phyloP scores from a whole-genome alignment of 2,888 invertebrate species.

The Germaria angustata region DNA sequence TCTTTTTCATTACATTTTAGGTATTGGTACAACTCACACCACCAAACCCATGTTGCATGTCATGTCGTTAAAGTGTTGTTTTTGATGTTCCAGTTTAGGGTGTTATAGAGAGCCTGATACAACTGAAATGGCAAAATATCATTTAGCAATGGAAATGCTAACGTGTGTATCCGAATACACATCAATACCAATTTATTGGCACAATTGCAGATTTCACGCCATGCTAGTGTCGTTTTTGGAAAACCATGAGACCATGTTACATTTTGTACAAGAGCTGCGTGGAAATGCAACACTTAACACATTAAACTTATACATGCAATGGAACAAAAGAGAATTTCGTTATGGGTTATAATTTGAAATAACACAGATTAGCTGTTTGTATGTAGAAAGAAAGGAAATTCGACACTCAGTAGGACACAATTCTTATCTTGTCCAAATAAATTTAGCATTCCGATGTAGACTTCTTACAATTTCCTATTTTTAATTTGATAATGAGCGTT shows the following conservation, averaged over 20 bases:
- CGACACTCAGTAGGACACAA: no score
- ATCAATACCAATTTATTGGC: slow-evolving; percentile 29
- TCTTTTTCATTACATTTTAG: neutral
- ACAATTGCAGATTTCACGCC: slow-evolving; percentile 42
- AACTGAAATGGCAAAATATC: slow-evolving; percentile 2
- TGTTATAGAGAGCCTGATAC: neutral
- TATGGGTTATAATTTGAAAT: neutral
- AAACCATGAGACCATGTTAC: slow-evolving; percentile 32
- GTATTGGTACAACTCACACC: neutral
- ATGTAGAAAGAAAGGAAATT: no score
- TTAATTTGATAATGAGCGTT: no score
- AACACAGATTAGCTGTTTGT: neutral
- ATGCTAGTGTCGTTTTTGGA: slow-evolving; percentile 24
- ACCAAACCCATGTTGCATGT: neutral
- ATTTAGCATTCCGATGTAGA: no score
- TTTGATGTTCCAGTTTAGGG: neutral
- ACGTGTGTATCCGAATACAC: neutral
- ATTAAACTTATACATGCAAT: neutral
- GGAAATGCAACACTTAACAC: slow-evolving; percentile 14
- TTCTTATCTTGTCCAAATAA: no score
- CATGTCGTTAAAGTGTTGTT: neutral
- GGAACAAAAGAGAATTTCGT: neutral
- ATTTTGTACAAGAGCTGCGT: slow-evolving; percentile 40
- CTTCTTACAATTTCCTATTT: no score
- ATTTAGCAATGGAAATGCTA: neutral